Evolutionary conservation across 2,888 invertebrate genomes (phyloP).

Genomic region (Cryptus armator): DNA sequence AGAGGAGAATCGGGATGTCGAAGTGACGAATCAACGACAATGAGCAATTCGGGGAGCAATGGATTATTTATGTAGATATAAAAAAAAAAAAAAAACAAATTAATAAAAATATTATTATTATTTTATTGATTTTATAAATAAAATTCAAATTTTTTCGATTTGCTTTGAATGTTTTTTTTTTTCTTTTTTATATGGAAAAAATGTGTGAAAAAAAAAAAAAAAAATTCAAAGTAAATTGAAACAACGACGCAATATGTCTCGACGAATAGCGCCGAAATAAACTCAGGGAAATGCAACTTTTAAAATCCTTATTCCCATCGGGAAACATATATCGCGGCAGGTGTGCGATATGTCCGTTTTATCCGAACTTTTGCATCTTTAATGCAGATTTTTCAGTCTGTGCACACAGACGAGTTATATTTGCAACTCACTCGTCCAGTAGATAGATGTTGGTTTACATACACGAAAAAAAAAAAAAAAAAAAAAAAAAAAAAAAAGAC

Average conservation of each 20-base stretch:
- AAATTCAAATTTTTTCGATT: too few relatives aligned
- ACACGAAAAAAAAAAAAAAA: slow-evolving; percentile 33
- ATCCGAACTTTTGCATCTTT: slow-evolving; percentile 1
- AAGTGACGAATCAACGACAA: slow-evolving; percentile 63
- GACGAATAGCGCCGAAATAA: too few relatives aligned
- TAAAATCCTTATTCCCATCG: not conserved
- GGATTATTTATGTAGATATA: not conserved
- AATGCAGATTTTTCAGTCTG: slow-evolving; percentile 12
- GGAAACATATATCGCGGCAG: not conserved
- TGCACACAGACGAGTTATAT: slow-evolving; percentile 18
- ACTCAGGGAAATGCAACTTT: not conserved
- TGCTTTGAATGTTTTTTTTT: too few relatives aligned
- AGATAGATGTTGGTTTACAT: not conserved
- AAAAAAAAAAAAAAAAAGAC: slow-evolving; percentile 24
- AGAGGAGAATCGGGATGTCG: slow-evolving; percentile 23
- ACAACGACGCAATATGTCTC: too few relatives aligned
- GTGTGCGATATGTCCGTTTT: not conserved
- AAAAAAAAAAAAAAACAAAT: not conserved
- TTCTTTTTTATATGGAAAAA: too few relatives aligned
- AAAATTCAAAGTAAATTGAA: too few relatives aligned
- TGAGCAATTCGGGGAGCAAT: slow-evolving; percentile 38
- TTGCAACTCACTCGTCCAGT: slow-evolving; percentile 12
- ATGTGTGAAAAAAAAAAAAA: too few relatives aligned
- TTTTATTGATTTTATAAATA: too few relatives aligned
- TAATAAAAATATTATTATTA: too few relatives aligned